These are phyloP conservation scores for Piezodorus guildinii DNA, from an alignment of 1,140 invertebrate species.

Conservation along the genomic window DNA sequence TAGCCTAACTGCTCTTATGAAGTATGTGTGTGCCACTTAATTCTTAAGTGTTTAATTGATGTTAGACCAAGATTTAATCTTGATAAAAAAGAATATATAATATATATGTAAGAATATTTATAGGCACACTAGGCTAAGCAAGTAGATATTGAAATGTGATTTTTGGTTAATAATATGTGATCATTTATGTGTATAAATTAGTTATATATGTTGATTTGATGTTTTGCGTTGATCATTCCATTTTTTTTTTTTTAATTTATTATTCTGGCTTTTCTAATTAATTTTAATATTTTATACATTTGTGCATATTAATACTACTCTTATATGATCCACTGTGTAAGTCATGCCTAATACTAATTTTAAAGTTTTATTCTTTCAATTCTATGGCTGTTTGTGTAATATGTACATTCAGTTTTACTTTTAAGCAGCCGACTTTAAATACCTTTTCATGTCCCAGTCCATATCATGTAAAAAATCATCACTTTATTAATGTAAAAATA, in stretches of 20 bases:
- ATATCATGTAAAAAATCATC: slow-evolving; percentile 25
- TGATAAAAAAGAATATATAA: too few relatives aligned
- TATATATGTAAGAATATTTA: not conserved
- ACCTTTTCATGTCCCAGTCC: slow-evolving; percentile 20
- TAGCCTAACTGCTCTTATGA: slow-evolving; percentile 1
- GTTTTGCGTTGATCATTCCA: slow-evolving; percentile 21
- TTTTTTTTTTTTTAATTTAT: slow-evolving; percentile 13
- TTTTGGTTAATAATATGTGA: slow-evolving; percentile 26
- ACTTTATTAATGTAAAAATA: slow-evolving; percentile 14
- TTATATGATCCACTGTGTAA: not conserved
- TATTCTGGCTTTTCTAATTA: not conserved
- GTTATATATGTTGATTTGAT: slow-evolving; percentile 21
- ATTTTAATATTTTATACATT: slow-evolving; percentile 11
- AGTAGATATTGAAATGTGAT: slow-evolving; percentile 23
- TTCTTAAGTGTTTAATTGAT: too few relatives aligned
- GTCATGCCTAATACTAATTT: slow-evolving; percentile 10
- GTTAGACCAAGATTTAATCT: too few relatives aligned
- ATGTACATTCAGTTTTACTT: not conserved
- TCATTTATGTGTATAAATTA: slow-evolving; percentile 23
- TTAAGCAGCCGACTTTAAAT: not conserved
- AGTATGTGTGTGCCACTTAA: too few relatives aligned
- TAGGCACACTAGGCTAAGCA: slow-evolving; percentile 13
- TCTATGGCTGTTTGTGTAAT: slow-evolving; percentile 6
- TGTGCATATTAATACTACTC: slow-evolving; percentile 3
- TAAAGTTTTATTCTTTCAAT: not conserved